Evolutionary conservation across 2,888 invertebrate genomes (phyloP).

Genomic region (Melipona bicolor): DNA sequence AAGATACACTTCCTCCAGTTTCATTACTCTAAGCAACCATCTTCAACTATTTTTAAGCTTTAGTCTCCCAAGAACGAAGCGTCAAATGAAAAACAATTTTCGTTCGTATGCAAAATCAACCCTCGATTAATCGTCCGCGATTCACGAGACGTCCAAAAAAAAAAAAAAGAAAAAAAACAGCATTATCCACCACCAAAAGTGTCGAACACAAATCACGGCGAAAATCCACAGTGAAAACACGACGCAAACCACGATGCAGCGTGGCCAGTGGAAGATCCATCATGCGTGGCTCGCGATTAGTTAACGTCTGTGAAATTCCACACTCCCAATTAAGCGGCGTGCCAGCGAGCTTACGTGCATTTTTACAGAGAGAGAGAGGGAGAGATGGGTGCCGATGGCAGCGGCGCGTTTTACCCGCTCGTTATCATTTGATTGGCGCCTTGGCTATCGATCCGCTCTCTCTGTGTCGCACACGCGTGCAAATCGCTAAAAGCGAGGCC

Average conservation of each 20-base stretch:
- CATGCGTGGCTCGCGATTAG: neutral
- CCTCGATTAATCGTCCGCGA: too few relatives aligned
- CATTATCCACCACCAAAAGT: neutral
- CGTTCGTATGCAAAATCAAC: too few relatives aligned
- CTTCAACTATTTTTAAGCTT: too few relatives aligned
- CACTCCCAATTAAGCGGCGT: slow-evolving; percentile 34
- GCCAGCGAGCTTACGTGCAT: slow-evolving; percentile 3
- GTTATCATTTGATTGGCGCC: slow-evolving; percentile 65
- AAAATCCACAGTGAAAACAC: neutral
- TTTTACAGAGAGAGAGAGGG: neutral
- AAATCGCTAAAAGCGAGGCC: slow-evolving; percentile 33
- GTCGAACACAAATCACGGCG: neutral
- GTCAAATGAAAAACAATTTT: too few relatives aligned
- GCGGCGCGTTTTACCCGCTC: slow-evolving; percentile 45
- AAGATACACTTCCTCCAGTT: too few relatives aligned
- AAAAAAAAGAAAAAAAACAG: too few relatives aligned
- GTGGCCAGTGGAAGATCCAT: neutral
- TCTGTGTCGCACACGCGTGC: slow-evolving; percentile 15
- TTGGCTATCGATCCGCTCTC: slow-evolving; percentile 53
- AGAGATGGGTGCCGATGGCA: slow-evolving; percentile 22
- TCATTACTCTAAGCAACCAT: too few relatives aligned
- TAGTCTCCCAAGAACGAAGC: too few relatives aligned
- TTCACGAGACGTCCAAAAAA: too few relatives aligned
- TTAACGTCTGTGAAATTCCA: slow-evolving; percentile 20
- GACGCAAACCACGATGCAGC: neutral